A percentile compares a stretch with the other conserved stretches of the same genome.
phyloP scores from a whole-genome alignment of 37 sponge, comb jelly and placozoan species.

The Ianthella basta region DNA sequence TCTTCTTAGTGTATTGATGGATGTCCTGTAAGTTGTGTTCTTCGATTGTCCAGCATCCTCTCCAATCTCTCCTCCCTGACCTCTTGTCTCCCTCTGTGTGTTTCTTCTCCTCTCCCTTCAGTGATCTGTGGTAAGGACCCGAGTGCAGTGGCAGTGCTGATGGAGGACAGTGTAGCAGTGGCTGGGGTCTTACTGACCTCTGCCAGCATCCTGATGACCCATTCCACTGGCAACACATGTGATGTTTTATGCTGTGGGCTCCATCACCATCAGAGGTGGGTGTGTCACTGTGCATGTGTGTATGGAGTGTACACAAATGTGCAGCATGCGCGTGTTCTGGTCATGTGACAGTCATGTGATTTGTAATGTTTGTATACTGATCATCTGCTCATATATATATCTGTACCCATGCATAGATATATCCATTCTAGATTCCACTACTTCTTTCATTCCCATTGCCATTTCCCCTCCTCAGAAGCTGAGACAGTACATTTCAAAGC shows the following conservation, averaged over 20 bases:
- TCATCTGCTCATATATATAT: too few relatives aligned
- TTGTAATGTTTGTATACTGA: too few relatives aligned
- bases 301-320: too few relatives aligned
- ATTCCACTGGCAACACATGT: slow-evolving; percentile 80
- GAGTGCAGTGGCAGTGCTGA: slow-evolving; percentile 92
- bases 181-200: slow-evolving; percentile 85
- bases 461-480: slow-evolving; percentile 55
- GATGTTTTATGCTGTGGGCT: slow-evolving; percentile 95
- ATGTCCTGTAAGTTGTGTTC: background rate
- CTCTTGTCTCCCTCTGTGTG: too few relatives aligned
- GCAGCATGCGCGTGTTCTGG: too few relatives aligned
- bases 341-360: too few relatives aligned
- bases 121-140: slow-evolving; percentile 94
- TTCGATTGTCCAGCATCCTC: too few relatives aligned
- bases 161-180: slow-evolving; percentile 98
- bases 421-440: too few relatives aligned
- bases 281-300: background rate
- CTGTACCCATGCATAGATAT: too few relatives aligned
- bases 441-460: background rate
- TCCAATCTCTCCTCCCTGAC: too few relatives aligned
- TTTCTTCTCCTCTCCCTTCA: slow-evolving; percentile 15
- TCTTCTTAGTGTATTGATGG: too few relatives aligned
- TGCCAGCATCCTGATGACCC: slow-evolving; percentile 72
- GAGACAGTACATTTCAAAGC: slow-evolving; percentile 92
- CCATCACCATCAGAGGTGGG: slow-evolving; percentile 89